These are phyloP conservation scores for Leucoraja erinaceus DNA, from an alignment of 2,113 vertebrate species.

Conservation along the genomic window DNA sequence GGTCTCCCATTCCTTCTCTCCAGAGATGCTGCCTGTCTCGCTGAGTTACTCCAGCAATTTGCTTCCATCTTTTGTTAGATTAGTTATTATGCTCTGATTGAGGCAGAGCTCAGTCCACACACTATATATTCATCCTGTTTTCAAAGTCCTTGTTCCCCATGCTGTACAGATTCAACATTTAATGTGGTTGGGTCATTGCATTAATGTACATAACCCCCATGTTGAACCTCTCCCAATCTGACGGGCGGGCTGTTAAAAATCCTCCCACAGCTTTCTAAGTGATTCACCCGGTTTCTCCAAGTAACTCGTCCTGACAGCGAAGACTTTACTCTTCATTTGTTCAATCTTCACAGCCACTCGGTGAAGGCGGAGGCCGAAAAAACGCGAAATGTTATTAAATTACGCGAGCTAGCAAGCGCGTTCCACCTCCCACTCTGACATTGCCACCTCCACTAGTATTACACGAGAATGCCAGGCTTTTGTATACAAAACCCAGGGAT, in stretches of 20 bases:
- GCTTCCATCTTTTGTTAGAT: no score
- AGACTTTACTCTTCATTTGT: not conserved
- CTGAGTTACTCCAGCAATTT: no score
- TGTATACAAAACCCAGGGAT: no score
- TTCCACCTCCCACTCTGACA: not conserved
- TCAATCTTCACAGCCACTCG: not conserved
- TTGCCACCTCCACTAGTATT: no score
- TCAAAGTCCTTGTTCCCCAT: not conserved
- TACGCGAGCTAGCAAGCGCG: not conserved
- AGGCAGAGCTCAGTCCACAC: not conserved
- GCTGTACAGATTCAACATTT: not conserved
- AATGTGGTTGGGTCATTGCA: not conserved
- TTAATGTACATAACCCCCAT: not conserved
- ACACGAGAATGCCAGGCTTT: no score
- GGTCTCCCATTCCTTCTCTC: no score
- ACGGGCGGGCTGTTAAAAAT: not conserved
- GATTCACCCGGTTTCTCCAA: not conserved
- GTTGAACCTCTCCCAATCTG: not conserved
- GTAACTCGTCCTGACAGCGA: not conserved
- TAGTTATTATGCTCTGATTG: not conserved
- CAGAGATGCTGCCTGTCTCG: no score
- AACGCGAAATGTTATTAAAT: not conserved
- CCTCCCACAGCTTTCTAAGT: not conserved
- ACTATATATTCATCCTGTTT: not conserved
- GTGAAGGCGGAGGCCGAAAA: no score